Evolutionary conservation across 2,888 invertebrate species (phyloP).

Genomic region (Nesidiocoris tenuis): DNA sequence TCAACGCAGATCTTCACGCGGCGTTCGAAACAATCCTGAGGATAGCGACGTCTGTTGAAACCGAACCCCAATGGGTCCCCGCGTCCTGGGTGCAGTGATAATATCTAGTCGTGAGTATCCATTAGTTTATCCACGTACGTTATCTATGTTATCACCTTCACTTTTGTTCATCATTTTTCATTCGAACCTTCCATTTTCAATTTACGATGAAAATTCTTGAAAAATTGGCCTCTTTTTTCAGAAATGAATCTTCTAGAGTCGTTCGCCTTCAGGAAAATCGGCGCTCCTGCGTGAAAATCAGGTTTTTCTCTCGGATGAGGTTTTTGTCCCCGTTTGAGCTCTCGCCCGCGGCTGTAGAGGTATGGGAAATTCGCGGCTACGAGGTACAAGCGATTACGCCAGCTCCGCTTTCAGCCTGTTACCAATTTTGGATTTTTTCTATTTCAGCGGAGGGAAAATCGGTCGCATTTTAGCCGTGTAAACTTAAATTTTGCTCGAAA

Average conservation of each 20-base stretch:
- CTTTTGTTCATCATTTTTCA: neutral
- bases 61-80: constrained; percentile 94
- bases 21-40: constrained; percentile 83
- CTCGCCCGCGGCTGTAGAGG: too few species aligned
- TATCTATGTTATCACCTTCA: neutral
- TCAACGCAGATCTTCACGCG: constrained; percentile 84
- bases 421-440: too few species aligned
- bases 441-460: too few species aligned
- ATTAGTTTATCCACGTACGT: neutral
- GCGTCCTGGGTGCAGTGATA: constrained; percentile 86
- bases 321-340: neutral
- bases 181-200: neutral
- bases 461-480: too few species aligned
- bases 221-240: too few species aligned
- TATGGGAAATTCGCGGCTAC: too few species aligned
- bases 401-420: too few species aligned
- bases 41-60: constrained; percentile 80
- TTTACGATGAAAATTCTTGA: too few species aligned
- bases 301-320: neutral
- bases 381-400: too few species aligned
- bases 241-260: constrained; percentile 30
- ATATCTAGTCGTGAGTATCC: constrained; percentile 37
- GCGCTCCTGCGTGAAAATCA: neutral
- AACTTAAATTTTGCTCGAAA: too few species aligned
- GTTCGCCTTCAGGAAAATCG: constrained; percentile 28